These are phyloP conservation scores for Pheosia tremula DNA, from an alignment of 2,888 invertebrate species.

Conservation along the genomic window DNA sequence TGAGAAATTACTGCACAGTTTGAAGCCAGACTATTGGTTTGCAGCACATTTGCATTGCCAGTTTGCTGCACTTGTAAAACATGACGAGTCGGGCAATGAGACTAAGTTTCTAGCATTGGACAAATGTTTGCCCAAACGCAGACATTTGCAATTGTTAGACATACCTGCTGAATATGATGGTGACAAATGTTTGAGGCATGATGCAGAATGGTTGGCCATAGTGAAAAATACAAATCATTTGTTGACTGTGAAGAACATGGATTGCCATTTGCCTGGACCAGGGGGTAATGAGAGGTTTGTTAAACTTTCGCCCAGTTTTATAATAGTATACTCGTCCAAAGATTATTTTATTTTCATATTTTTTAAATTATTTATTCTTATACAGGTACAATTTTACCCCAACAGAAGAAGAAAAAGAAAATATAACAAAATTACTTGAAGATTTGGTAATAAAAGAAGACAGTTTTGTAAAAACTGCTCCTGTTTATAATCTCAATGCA, in stretches of 20 bases:
- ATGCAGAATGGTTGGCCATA: slow-evolving; percentile 97
- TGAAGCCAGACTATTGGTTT: slow-evolving; percentile 98
- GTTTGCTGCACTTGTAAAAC: slow-evolving; percentile 94
- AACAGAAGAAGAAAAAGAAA: slow-evolving; percentile 88
- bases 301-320: background rate
- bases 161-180: slow-evolving; percentile 82
- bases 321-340: no score
- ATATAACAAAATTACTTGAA: slow-evolving; percentile 86
- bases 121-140: slow-evolving; percentile 95
- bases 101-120: slow-evolving; percentile 97
- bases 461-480: slow-evolving; percentile 91
- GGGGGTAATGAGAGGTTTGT: slow-evolving; percentile 87
- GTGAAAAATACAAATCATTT: slow-evolving; percentile 95
- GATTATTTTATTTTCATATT: background rate
- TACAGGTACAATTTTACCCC: slow-evolving; percentile 90
- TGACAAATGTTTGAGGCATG: slow-evolving; percentile 87
- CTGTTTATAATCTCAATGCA: slow-evolving; percentile 80
- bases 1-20: slow-evolving; percentile 90
- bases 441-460: slow-evolving; percentile 87
- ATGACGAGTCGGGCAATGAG: slow-evolving; percentile 78
- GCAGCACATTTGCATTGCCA: slow-evolving; percentile 98
- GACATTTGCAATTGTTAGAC: slow-evolving; percentile 94
- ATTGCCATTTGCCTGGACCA: slow-evolving; percentile 93
- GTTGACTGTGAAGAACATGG: slow-evolving; percentile 87
- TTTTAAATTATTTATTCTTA: slow-evolving; percentile 25